phyloP scores from a whole-genome alignment of 2,797 vertebrate species.

The Poeciliopsis turneri region DNA sequence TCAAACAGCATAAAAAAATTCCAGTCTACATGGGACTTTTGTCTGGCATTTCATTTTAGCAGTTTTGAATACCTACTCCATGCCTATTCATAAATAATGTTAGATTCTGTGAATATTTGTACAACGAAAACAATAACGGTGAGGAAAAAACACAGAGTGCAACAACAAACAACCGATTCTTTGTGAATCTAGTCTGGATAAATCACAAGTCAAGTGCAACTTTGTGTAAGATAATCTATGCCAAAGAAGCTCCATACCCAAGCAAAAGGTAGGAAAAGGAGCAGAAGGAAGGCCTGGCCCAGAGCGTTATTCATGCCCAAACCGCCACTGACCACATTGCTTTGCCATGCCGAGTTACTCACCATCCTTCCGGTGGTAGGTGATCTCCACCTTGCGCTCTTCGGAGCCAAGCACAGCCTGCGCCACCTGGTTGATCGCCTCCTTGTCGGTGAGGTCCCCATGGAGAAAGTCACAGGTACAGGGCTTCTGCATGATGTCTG shows the following conservation, averaged over 20 bases:
- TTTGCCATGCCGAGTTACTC: constrained; percentile 69
- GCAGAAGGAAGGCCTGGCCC: not conserved
- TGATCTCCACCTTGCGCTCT: constrained; percentile 96
- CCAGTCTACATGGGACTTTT: not conserved
- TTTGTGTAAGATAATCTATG: not conserved
- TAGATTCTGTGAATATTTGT: not conserved
- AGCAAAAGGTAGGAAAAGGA: not conserved
- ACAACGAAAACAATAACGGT: not conserved
- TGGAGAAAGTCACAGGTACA: constrained; percentile 98
- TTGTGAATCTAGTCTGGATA: not conserved
- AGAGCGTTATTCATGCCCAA: not conserved
- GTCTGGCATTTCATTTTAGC: not conserved
- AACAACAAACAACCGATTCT: not conserved
- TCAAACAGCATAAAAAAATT: not conserved
- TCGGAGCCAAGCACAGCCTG: constrained; percentile 94
- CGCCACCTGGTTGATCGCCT: constrained; percentile 90
- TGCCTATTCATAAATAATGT: too few relatives aligned
- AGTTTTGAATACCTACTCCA: not conserved
- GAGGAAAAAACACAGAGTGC: not conserved
- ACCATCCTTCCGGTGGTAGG: constrained; percentile 98
- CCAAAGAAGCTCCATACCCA: not conserved
- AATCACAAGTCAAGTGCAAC: not conserved
- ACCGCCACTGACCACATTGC: constrained; percentile 4
- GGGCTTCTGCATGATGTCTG: constrained; percentile 98
- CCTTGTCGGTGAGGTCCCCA: constrained; percentile 90